phyloP scores from a whole-genome alignment of 2,797 vertebrate species.

The Staurois parvus region DNA sequence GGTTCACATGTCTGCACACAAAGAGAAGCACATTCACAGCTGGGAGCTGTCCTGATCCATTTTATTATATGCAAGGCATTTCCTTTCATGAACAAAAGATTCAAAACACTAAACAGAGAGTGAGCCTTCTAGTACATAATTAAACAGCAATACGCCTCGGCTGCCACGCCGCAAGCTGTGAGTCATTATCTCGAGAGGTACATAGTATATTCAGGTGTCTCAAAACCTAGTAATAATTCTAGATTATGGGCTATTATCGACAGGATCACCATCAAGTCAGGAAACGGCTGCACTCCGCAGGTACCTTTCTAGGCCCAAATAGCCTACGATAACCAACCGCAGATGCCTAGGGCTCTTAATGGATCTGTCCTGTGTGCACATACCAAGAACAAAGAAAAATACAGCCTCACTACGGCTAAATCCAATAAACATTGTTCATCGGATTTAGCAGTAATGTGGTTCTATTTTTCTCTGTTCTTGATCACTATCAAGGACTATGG shows the following conservation, averaged over 20 bases:
- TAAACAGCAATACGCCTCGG: slow-evolving; percentile 10
- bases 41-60: neutral
- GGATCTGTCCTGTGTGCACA: too few species aligned
- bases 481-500: neutral
- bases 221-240: slow-evolving; percentile 1
- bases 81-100: neutral
- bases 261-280: slow-evolving; percentile 1
- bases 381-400: too few species aligned
- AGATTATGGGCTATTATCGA: slow-evolving; percentile 33
- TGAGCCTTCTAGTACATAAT: neutral
- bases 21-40: neutral
- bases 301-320: too few species aligned
- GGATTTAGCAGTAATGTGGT: too few species aligned
- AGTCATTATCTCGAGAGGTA: slow-evolving; percentile 4
- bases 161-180: neutral
- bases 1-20: neutral
- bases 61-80: neutral
- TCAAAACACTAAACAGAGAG: neutral
- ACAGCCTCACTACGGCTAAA: too few species aligned
- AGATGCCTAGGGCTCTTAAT: too few species aligned
- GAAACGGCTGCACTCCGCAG: too few species aligned
- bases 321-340: too few species aligned
- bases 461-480: too few species aligned
- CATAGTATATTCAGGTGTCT: neutral
- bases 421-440: too few species aligned